Base-by-base conservation (phyloP, 2,888 invertebrate genomes). In the Perithous albicinctus region DNA sequence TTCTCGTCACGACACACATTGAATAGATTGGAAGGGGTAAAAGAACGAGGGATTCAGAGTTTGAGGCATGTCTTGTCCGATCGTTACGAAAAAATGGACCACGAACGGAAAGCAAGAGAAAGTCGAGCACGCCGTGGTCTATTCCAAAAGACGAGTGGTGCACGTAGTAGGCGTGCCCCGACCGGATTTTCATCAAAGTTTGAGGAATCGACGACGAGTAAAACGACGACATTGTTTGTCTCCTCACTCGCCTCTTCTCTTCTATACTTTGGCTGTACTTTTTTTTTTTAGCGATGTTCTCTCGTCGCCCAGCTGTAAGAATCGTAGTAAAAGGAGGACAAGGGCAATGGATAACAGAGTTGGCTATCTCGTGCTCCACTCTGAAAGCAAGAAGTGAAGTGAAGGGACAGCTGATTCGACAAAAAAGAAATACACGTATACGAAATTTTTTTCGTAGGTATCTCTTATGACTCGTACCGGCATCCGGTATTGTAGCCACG, bases 401-500 rank as follows among this genome's bases (percentile, higher is more conserved):
- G 18, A 56, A 48, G 69, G 46, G 69, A 72, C 43, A 63, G 70
- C 72, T 73, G 61, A 81, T 64, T 79, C 75, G 76, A 66, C 78
- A 69, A 63, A 74, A 51, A 66, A 51, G 69, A 66, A 76, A 48
- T 48, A 59, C 38, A 48, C 56, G 46, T 23, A 5, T 8, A 38
- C 41, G 35, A 73, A 54, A n/a, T 23, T 43, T 73, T 67, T 77
- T 59, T 76, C 72, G 61, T 15, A 29, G 66, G 54, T 70, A 66
- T 56, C 59, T 64, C 29, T 48, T 48, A 80, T 84, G 76, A 73
- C 67, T 79, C 48, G 38, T 54, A 69, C 48, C 59, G 56, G 73
- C 70, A 79, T 78, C 82, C 80, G 75, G 77, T 78, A 86, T 86
- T 86, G 76, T 79, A 85, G 75, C 85, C 85, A 86, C 85, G 86